Evolutionary conservation across 1,140 invertebrate species (phyloP).

Genomic region (Cydia pomonella): DNA sequence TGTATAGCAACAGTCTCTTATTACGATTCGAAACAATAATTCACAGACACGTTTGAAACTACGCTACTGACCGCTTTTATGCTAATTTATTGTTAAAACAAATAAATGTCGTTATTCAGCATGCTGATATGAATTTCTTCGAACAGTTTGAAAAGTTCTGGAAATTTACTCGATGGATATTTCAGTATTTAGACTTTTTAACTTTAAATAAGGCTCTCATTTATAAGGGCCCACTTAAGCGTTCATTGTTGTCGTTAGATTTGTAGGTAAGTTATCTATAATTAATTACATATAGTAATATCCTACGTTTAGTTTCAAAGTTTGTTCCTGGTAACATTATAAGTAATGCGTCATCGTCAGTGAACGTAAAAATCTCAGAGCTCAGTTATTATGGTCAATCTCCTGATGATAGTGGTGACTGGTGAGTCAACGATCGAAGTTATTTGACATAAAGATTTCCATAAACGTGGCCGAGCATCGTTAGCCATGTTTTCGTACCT

Average conservation of each 20-base stretch:
- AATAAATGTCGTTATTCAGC: background rate
- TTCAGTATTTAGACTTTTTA: background rate
- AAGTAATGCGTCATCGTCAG: background rate
- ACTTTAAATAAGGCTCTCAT: no score
- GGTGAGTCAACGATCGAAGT: constrained; percentile 44
- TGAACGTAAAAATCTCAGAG: background rate
- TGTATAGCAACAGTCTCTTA: background rate
- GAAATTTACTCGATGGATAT: background rate
- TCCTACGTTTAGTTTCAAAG: background rate
- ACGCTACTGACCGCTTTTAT: background rate
- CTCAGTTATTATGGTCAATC: background rate
- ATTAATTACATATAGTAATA: no score
- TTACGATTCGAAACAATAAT: background rate
- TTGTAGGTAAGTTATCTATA: no score
- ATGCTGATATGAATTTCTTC: background rate
- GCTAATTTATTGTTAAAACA: background rate
- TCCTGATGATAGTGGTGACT: constrained; percentile 43
- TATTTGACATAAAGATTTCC: constrained; percentile 57
- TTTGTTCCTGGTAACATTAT: background rate
- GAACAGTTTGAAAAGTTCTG: background rate
- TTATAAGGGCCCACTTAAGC: no score
- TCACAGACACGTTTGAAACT: background rate
- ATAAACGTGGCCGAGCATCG: constrained; percentile 51
- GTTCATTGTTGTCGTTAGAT: no score
- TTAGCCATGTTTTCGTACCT: constrained; percentile 64